Percentiles rank a stretch among this genome's conserved stretches.
These are phyloP conservation scores for Eurois occulta DNA, from an alignment of 2,888 invertebrate genomes.

Conservation along the genomic window DNA sequence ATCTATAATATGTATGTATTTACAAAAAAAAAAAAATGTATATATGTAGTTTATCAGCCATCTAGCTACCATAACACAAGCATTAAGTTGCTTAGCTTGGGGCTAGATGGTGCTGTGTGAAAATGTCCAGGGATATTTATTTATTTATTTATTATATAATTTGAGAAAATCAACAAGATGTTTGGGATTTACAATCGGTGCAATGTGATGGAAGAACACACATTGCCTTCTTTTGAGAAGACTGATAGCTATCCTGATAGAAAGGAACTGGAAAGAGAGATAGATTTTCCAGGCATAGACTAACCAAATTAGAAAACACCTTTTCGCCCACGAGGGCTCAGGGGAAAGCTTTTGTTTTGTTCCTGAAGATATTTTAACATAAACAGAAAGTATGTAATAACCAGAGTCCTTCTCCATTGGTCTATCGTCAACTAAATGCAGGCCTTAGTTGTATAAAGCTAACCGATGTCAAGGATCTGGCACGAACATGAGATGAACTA, in stretches of 20 bases:
- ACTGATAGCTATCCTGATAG: not conserved
- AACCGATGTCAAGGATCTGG: constrained; percentile 9
- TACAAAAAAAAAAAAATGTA: no score
- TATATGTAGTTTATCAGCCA: no score
- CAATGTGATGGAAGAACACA: not conserved
- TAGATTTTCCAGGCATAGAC: not conserved
- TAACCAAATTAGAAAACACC: not conserved
- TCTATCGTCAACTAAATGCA: not conserved
- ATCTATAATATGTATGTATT: no score
- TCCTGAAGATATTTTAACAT: not conserved
- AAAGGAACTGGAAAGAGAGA: not conserved
- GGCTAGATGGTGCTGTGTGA: no score
- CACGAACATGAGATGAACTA: constrained; percentile 41
- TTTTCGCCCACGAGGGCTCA: not conserved
- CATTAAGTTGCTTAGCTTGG: no score
- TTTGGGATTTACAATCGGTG: not conserved
- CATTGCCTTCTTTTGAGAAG: not conserved
- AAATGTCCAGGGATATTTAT: no score
- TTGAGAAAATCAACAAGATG: not conserved
- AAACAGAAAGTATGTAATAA: not conserved
- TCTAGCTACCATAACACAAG: no score
- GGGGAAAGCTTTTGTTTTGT: not conserved
- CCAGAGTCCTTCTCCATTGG: not conserved
- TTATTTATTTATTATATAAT: no score
- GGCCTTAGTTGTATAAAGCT: not conserved